Base-by-base conservation (phyloP, 2,797 vertebrate genomes). In the Ptychobarbus kaznakovi region DNA sequence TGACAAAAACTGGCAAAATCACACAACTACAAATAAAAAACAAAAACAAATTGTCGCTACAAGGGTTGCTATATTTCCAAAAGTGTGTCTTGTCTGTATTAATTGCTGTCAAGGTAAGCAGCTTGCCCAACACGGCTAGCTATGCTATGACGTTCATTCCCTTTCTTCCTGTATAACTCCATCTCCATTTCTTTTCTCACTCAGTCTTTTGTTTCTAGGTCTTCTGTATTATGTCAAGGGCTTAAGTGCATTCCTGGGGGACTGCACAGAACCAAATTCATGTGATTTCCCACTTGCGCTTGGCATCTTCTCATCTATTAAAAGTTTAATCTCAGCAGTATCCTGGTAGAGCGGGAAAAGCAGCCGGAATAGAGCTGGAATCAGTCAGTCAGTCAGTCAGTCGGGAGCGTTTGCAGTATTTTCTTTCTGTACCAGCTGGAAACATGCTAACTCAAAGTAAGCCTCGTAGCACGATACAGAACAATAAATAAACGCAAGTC, bases 321-420 rank as follows among this genome's bases (percentile, higher is more conserved):
- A 90, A 92, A 90, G 87, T 92, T 92, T 82, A 91, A 92, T 90
- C 87, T 88, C 80, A 89, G 40, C 69, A 84, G 85, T 90, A 91
- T 80, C 61, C 58, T 46, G 80, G 3, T 2, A 56, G 78, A 85
- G 51, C 46, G 69, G 73, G 72, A 73, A 70, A 63, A 80, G n/a
- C 74, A n/a, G 16, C 38, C 56, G 75, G 75, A 82, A 83, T 28
- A 12, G 38, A 85, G 72, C 56, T 58, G 51, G 65, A 89, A 80
- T 25, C 18, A 73, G 82, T 56, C 66, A 40, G 46, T 49, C 32
- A 32, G 32, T 32, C 49, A 51, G 72, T 86, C 78, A 61, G 73
- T 4, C 42, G 49, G 49, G 78, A 73, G 25, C 5, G 7, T 25
- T 81, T 66, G 75, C 61, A 65, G 58, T 5, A 68, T 77, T 77